Conservation (phyloP, 2,888 invertebrate species). For the Rhingia campestris region DNA sequence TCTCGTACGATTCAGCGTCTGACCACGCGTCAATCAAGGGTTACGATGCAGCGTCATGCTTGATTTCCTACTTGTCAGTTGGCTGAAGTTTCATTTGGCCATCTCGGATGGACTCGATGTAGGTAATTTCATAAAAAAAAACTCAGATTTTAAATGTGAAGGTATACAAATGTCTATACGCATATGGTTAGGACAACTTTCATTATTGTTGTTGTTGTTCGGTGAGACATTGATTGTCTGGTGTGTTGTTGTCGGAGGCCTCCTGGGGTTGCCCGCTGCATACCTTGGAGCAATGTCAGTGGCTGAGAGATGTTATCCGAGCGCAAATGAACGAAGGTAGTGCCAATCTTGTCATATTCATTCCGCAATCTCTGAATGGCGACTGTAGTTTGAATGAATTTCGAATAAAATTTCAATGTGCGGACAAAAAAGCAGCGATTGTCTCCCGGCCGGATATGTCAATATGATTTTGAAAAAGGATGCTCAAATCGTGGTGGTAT, state of each 20-base stretch:
- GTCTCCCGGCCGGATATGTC: constrained; percentile 69
- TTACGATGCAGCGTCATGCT: constrained; percentile 81
- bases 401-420: constrained; percentile 33
- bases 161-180: constrained; percentile 3
- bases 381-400: constrained; percentile 69
- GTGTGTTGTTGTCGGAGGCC: constrained; percentile 32
- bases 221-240: constrained; percentile 63
- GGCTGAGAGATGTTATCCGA: constrained; percentile 64
- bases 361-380: constrained; percentile 63
- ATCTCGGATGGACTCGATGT: constrained; percentile 45
- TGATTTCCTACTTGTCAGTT: constrained; percentile 82
- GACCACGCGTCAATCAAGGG: constrained; percentile 76
- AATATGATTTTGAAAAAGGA: constrained; percentile 30
- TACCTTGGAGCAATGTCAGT: constrained; percentile 47
- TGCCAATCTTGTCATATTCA: constrained; percentile 70
- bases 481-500: neutral
- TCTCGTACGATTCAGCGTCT: constrained; percentile 51
- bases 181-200: constrained; percentile 13
- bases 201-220: constrained; percentile 41
- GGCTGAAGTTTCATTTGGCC: constrained; percentile 71
- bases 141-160: constrained; percentile 21
- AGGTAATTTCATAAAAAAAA: constrained; percentile 46
- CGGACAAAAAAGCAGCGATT: constrained; percentile 38
- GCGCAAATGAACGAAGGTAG: constrained; percentile 59
- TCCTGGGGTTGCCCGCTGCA: constrained; percentile 51